Base-by-base conservation (phyloP, 2,888 invertebrate genomes). In the Scaptomyza parva region DNA sequence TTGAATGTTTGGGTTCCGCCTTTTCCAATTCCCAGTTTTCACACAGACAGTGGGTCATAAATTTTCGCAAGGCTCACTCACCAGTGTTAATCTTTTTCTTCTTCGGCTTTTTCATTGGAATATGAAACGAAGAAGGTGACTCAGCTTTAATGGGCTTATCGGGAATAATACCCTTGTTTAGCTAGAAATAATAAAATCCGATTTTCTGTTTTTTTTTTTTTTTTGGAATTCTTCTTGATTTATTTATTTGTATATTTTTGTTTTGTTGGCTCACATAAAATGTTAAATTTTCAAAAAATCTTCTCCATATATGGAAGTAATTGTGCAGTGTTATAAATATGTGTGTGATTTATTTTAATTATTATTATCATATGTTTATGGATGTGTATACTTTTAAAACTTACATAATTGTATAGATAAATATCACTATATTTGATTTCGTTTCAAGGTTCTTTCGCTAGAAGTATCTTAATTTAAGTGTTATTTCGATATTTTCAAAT, bases 361-460 rank as follows among this genome's bases (percentile, higher is more conserved):
- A 17, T 35, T 40, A 40, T 63, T 40, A 41, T 51, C 9, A 43
- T 37, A 37, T 47, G 48, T 40, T 51, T 41, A 55, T 52, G 44
- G 28, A 37, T 37, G 37, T 44, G 55, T 61, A 58, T 60, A 72
- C 28, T 24, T 28, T 66, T 55, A 73, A 66, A 70, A 70, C 54
- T 60, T 52, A 70, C 17, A 30, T 60, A 51, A 66, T 63, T 68
- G 64, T 84, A 86, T 72, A 70, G 72, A 88, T 84, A 88, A 88
- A 84, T 84, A 84, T 84, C 84, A 84, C 84, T 84, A 84, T 88
- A 88, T 84, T 84, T 84, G 84, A 84, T 88, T 83, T 88, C 86
- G 76, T 70, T 80, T 73, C 65, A 86, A 73, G 83, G 74, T 76
- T 74, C 65, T 59, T 65, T 61, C 28, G 55, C 84, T 83, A 79